Percentiles rank a stretch among this genome's conserved stretches.
These are phyloP conservation scores for Helicoverpa zea DNA, from an alignment of 1,140 invertebrate species.

Conservation along the genomic window DNA sequence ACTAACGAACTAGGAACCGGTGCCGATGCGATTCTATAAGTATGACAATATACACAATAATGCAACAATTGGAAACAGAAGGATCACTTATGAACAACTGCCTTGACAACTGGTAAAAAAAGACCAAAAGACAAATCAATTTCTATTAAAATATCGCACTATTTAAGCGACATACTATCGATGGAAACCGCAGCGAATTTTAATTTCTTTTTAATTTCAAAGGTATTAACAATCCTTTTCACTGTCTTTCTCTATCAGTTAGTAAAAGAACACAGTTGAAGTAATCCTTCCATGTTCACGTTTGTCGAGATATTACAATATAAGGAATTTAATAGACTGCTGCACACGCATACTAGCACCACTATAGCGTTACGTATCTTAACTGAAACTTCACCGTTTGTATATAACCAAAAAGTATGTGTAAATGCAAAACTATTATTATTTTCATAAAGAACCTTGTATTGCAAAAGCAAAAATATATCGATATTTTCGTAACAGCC, in stretches of 20 bases:
- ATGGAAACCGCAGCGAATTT: no score
- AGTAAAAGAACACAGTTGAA: neutral
- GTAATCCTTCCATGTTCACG: neutral
- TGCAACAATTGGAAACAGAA: neutral
- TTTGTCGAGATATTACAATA: slow-evolving; percentile 43
- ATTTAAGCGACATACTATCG: no score
- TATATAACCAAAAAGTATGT: slow-evolving; percentile 41
- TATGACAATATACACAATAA: slow-evolving; percentile 35
- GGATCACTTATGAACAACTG: no score
- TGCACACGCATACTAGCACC: slow-evolving; percentile 59
- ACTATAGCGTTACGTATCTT: slow-evolving; percentile 58
- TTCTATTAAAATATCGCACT: neutral
- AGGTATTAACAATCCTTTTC: neutral
- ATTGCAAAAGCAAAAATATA: neutral
- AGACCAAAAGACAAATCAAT: neutral
- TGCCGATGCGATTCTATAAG: slow-evolving; percentile 32
- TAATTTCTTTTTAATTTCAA: no score
- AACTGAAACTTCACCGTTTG: slow-evolving; percentile 48
- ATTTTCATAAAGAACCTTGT: slow-evolving; percentile 33
- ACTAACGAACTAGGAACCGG: slow-evolving; percentile 56
- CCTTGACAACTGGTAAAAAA: neutral
- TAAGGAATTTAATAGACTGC: slow-evolving; percentile 50
- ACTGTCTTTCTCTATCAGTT: neutral
- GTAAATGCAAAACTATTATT: slow-evolving; percentile 63
- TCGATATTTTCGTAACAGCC: neutral